Base-by-base conservation (phyloP, 2,797 vertebrate species). In the Podarcis lilfordi region DNA sequence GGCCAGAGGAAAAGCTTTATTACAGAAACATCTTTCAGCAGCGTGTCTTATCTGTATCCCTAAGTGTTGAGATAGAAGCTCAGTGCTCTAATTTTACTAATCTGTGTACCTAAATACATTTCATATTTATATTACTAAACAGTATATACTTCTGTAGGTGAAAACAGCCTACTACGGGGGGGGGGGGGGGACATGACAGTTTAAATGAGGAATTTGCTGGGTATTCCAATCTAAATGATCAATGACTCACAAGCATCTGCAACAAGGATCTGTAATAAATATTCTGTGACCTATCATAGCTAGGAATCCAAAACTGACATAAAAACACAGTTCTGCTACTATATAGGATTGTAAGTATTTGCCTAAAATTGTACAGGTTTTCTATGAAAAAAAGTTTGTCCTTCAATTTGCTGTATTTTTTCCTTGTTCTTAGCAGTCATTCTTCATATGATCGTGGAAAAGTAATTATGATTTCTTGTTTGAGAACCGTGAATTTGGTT, bases 1-100 rank as follows among this genome's bases (percentile, higher is more conserved):
- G 3, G 37, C 55, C 25, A 84, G 10, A 50, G 66, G 82, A 69
- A 0, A 37, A 77, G 19, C 29, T 83, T 6, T 66, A 83, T 21
- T 66, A 8, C 37, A 81, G 27, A 43, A 82, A 88, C 29, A 45
- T 35, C 40, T 82, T 29, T 80, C 32, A 87, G 9, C 8, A 37
- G 27, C 4, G 2, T 9, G 50, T 32, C 27, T 80, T 25, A 13
- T 86, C 50, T 27, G 27, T 64, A 66, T 66, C 75, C 27, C 27
- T 50, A 66, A 87, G 23, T 82, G 15, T 88, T 32, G 81, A 71
- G 43, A 50, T 81, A 75, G 15, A n/a, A 35, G 23, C 15, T 72
- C 1, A 71, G 0, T 35, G 29, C 4, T 35, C 45, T 79, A 64
- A 32, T 75, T 43, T 35, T 75, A 27, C 8, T 40, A 50, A 35